These are phyloP conservation scores for Brevipalpus yothersi DNA, from an alignment of 1,140 invertebrate species.

Conservation along the genomic window DNA sequence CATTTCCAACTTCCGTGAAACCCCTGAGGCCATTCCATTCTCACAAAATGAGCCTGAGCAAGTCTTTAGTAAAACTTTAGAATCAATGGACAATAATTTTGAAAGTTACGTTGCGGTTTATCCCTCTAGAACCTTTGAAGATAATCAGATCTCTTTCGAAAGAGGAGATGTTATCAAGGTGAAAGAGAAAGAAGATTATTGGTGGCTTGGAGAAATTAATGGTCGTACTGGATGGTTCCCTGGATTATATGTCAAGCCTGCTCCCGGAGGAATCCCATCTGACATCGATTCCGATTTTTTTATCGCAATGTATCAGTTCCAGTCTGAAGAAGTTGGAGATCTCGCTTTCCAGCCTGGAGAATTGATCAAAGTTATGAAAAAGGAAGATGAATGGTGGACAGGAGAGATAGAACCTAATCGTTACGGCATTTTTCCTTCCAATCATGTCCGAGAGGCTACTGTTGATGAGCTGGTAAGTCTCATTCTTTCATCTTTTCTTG, in stretches of 20 bases:
- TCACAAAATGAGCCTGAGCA: too few species aligned
- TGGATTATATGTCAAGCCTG: constrained; percentile 32
- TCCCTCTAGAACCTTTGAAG: constrained; percentile 37
- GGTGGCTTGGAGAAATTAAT: constrained; percentile 36
- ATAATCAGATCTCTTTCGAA: constrained; percentile 36
- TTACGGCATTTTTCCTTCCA: constrained; percentile 64
- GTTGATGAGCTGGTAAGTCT: constrained; percentile 5
- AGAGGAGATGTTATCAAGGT: constrained; percentile 39
- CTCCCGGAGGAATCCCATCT: neutral
- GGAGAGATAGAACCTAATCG: constrained; percentile 39
- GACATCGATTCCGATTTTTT: constrained; percentile 29
- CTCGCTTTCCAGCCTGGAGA: constrained; percentile 74
- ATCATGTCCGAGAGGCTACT: neutral
- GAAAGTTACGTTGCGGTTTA: constrained; percentile 28
- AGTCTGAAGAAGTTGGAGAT: constrained; percentile 68
- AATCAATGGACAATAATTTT: too few species aligned
- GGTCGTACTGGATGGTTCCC: constrained; percentile 38
- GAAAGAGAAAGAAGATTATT: constrained; percentile 37
- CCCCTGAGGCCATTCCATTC: too few species aligned
- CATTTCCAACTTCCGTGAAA: too few species aligned
- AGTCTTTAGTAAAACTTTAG: too few species aligned
- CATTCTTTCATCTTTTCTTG: too few species aligned
- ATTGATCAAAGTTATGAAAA: constrained; percentile 54
- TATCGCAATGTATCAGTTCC: constrained; percentile 34
- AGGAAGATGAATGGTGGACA: constrained; percentile 96